Conservation (phyloP, 1,140 invertebrate species). For the Riptortus pedestris region DNA sequence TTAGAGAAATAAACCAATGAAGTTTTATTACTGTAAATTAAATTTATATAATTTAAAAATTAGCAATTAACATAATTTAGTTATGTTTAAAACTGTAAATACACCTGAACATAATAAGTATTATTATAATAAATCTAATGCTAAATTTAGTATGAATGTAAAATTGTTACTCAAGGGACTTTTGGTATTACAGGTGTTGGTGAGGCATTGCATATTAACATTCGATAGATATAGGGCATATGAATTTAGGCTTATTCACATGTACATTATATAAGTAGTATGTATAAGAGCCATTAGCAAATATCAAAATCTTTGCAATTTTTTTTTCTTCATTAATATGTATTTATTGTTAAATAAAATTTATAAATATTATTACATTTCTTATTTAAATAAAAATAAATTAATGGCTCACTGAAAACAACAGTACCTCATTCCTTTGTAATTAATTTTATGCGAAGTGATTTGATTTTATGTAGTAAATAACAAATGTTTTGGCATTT, state of each 20-base stretch:
- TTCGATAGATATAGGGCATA: neutral
- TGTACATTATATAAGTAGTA: slow-evolving; percentile 11
- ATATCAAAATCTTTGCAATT: neutral
- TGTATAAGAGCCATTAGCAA: slow-evolving; percentile 8
- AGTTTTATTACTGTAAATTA: slow-evolving; percentile 8
- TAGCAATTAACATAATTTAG: neutral
- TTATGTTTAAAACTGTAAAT: slow-evolving; percentile 8
- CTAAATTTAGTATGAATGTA: slow-evolving; percentile 14
- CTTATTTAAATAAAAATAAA: neutral
- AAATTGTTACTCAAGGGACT: slow-evolving; percentile 13
- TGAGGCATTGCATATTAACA: slow-evolving; percentile 20
- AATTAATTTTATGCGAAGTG: neutral
- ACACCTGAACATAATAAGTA: slow-evolving; percentile 8
- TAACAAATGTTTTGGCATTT: neutral
- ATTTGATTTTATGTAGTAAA: neutral
- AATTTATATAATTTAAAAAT: neutral
- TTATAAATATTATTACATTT: too few relatives aligned
- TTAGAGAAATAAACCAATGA: neutral
- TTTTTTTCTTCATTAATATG: neutral
- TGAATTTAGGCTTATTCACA: slow-evolving; percentile 13
- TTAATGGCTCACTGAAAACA: slow-evolving; percentile 11
- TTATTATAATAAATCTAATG: neutral
- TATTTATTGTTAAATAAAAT: neutral
- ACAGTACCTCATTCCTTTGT: slow-evolving; percentile 11
- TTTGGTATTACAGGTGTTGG: slow-evolving; percentile 6